Conservation (phyloP, 2,888 invertebrate species). For the Cryptocephalus moraei region DNA sequence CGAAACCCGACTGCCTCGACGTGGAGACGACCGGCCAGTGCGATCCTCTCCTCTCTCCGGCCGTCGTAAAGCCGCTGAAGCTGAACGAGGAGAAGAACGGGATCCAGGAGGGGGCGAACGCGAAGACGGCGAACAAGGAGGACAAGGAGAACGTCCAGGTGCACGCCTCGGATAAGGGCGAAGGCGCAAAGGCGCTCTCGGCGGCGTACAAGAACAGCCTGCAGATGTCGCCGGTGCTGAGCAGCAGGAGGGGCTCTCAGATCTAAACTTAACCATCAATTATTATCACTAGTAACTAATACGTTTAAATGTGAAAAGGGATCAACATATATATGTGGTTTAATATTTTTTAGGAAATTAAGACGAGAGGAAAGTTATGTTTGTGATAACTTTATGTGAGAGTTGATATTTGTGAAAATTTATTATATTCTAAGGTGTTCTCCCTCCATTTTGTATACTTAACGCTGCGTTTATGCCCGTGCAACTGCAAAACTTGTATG, state of each 20-base stretch:
- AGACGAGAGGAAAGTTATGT: too few species aligned
- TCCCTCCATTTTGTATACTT: too few species aligned
- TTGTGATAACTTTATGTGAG: too few species aligned
- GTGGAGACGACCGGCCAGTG: neutral
- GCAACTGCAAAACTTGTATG: too few species aligned
- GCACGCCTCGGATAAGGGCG: conserved; percentile 3
- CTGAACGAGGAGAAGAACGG: conserved; percentile 2
- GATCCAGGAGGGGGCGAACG: conserved; percentile 4
- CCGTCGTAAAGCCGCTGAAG: conserved; percentile 8
- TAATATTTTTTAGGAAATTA: too few species aligned
- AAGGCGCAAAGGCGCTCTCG: neutral
- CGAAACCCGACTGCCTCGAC: neutral
- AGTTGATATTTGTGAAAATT: too few species aligned
- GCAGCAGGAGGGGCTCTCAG: conserved; percentile 26
- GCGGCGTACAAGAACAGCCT: conserved; percentile 6
- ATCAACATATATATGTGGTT: too few species aligned
- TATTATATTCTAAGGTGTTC: too few species aligned
- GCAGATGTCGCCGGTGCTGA: conserved; percentile 25
- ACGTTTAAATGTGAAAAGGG: too few species aligned
- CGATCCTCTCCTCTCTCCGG: conserved; percentile 2
- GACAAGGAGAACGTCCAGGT: conserved; percentile 12
- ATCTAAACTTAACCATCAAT: conserved; percentile 12
- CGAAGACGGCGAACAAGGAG: conserved; percentile 3
- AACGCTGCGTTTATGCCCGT: too few species aligned
- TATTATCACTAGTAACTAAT: too few species aligned